Conservation (phyloP, 2,113 vertebrate genomes). For the Phalacrocorax aristotelis region DNA sequence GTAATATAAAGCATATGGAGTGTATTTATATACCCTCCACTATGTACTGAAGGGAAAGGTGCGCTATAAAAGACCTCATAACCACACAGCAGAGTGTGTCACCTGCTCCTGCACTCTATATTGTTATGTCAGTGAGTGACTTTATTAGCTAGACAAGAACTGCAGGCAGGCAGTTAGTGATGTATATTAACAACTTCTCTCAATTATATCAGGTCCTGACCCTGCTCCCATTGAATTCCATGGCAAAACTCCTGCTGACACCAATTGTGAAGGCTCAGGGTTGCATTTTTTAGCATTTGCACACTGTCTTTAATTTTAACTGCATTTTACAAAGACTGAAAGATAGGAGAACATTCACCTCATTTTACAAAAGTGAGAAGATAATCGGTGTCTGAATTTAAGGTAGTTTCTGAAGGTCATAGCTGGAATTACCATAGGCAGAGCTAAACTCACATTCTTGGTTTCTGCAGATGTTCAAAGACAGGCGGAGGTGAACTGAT, state of each 20-base stretch:
- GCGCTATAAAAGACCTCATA: constrained; percentile 52
- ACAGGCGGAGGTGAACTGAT: background rate
- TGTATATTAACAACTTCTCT: constrained; percentile 65
- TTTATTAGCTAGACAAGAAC: constrained; percentile 57
- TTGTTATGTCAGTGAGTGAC: constrained; percentile 52
- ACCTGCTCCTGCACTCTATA: constrained; percentile 41
- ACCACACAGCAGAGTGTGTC: constrained; percentile 15
- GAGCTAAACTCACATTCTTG: background rate
- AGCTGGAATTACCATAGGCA: background rate
- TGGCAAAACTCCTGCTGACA: constrained; percentile 37
- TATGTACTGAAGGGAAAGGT: background rate
- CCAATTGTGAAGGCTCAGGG: background rate
- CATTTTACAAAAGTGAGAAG: background rate
- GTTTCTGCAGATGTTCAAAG: background rate
- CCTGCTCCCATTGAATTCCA: constrained; percentile 3
- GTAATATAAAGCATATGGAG: constrained; percentile 24
- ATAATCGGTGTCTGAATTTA: background rate
- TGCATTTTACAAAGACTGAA: background rate
- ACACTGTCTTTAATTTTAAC: background rate
- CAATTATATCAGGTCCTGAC: constrained; percentile 56
- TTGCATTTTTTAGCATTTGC: background rate
- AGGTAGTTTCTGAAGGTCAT: background rate
- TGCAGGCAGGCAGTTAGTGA: constrained; percentile 35
- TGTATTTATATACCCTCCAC: constrained; percentile 37
- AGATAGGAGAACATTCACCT: background rate